Percentiles rank a stretch among this genome's conserved stretches.
These are phyloP conservation scores for Leiothrix lutea DNA, from an alignment of 2,113 vertebrate genomes.

Conservation along the genomic window DNA sequence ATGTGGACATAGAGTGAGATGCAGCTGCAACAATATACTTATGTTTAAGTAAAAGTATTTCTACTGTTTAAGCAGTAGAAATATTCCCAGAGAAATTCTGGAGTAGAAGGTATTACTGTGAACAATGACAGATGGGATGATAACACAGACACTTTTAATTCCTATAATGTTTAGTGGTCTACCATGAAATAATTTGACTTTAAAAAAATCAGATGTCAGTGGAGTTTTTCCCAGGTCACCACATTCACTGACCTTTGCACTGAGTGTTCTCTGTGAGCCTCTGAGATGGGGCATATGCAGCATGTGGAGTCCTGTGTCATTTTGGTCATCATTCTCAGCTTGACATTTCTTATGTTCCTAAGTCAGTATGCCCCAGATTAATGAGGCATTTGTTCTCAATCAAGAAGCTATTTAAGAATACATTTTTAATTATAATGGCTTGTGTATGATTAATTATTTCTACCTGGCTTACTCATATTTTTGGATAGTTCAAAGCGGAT, in stretches of 20 bases:
- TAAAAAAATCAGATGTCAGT: neutral
- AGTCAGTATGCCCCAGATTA: slow-evolving; percentile 73
- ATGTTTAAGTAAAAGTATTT: neutral
- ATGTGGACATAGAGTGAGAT: neutral
- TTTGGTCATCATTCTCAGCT: slow-evolving; percentile 64
- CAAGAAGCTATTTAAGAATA: slow-evolving; percentile 76
- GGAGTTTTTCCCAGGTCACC: slow-evolving; percentile 13
- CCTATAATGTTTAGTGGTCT: neutral
- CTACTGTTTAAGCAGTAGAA: neutral
- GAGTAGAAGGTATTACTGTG: neutral
- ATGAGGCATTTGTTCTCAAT: slow-evolving; percentile 81
- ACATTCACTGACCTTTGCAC: slow-evolving; percentile 30
- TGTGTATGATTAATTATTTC: slow-evolving; percentile 78
- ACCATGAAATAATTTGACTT: neutral
- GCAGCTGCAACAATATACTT: neutral
- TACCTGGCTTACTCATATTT: slow-evolving; percentile 63
- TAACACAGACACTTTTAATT: neutral
- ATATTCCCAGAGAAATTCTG: neutral
- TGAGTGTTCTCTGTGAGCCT: slow-evolving; percentile 18
- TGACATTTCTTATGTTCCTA: slow-evolving; percentile 71
- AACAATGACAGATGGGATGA: neutral
- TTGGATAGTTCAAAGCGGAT: slow-evolving; percentile 52
- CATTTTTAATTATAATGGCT: slow-evolving; percentile 76
- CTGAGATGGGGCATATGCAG: slow-evolving; percentile 21
- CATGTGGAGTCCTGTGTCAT: slow-evolving; percentile 47